Percentiles rank a stretch among this genome's conserved stretches.
These are phyloP conservation scores for Arge pagana DNA, from an alignment of 2,888 invertebrate species.

Conservation along the genomic window DNA sequence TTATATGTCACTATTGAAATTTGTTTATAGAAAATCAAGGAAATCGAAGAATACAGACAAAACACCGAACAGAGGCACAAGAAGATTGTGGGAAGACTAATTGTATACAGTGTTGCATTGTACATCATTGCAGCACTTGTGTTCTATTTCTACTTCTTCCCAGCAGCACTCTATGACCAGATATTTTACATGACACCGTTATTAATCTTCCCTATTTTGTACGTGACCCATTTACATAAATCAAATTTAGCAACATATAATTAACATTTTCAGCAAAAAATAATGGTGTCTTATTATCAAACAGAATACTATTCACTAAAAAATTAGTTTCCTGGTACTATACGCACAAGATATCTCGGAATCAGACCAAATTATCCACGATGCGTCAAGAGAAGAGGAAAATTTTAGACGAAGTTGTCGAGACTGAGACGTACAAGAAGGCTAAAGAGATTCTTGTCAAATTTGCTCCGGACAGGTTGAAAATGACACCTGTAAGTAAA, in stretches of 20 bases:
- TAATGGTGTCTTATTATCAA: slow-evolving; percentile 40
- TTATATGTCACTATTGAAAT: slow-evolving; percentile 7
- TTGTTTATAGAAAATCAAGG: slow-evolving; percentile 68
- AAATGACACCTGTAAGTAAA: slow-evolving; percentile 50
- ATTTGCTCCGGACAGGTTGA: slow-evolving; percentile 72
- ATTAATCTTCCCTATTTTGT: slow-evolving; percentile 82
- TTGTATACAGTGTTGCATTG: slow-evolving; percentile 71
- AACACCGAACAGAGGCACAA: slow-evolving; percentile 82
- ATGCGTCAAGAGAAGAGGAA: slow-evolving; percentile 83
- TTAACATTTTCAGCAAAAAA: background rate
- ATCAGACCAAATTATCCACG: slow-evolving; percentile 72
- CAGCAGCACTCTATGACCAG: slow-evolving; percentile 74
- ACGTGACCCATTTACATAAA: slow-evolving; percentile 58
- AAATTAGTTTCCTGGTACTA: slow-evolving; percentile 87
- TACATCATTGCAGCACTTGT: slow-evolving; percentile 73
- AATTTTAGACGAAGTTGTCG: slow-evolving; percentile 94
- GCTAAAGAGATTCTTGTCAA: slow-evolving; percentile 88
- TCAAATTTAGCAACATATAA: background rate
- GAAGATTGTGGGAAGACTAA: slow-evolving; percentile 78
- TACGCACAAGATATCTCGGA: slow-evolving; percentile 77
- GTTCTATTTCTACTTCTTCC: slow-evolving; percentile 82
- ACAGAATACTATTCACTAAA: slow-evolving; percentile 78
- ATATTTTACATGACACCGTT: slow-evolving; percentile 79
- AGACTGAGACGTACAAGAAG: slow-evolving; percentile 95
- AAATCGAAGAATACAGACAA: slow-evolving; percentile 79